Conservation (phyloP, 2,888 invertebrate species). For the Hermaeophaga mercurialis region DNA sequence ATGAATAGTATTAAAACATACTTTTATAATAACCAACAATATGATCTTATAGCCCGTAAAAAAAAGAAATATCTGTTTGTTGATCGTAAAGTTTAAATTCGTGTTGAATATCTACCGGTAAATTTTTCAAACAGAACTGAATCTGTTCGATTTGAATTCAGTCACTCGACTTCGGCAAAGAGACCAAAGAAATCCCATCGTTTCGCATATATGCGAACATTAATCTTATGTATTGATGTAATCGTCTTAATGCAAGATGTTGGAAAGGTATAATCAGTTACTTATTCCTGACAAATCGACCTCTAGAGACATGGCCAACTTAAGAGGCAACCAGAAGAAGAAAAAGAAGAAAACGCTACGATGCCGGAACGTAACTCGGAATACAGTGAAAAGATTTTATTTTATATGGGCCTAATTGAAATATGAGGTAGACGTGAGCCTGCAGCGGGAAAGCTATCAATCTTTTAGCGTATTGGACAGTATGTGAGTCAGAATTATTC, state of each 20-base stretch:
- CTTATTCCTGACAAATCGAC: constrained; percentile 50
- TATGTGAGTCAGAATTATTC: constrained; percentile 3
- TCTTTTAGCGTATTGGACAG: constrained; percentile 6
- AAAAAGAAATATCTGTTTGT: too few species aligned
- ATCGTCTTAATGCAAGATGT: constrained; percentile 52
- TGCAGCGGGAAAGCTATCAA: neutral
- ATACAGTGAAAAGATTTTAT: constrained; percentile 23
- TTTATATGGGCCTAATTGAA: constrained; percentile 20
- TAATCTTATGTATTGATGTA: constrained; percentile 54
- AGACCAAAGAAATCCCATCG: too few species aligned
- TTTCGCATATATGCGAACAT: constrained; percentile 49
- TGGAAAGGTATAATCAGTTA: constrained; percentile 48
- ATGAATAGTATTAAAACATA: too few species aligned
- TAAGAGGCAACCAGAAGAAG: constrained; percentile 11
- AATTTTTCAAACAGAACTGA: too few species aligned
- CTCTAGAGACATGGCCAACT: constrained; percentile 39
- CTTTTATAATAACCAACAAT: too few species aligned
- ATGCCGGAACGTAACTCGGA: constrained; percentile 8
- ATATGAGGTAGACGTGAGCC: constrained; percentile 8
- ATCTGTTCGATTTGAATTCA: too few species aligned
- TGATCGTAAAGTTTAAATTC: too few species aligned
- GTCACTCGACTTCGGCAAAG: too few species aligned
- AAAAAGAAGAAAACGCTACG: constrained; percentile 26
- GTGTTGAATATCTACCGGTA: too few species aligned
- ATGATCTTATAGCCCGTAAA: too few species aligned